Conservation (phyloP, 2,113 vertebrate genomes). For the Gobio gobio region DNA sequence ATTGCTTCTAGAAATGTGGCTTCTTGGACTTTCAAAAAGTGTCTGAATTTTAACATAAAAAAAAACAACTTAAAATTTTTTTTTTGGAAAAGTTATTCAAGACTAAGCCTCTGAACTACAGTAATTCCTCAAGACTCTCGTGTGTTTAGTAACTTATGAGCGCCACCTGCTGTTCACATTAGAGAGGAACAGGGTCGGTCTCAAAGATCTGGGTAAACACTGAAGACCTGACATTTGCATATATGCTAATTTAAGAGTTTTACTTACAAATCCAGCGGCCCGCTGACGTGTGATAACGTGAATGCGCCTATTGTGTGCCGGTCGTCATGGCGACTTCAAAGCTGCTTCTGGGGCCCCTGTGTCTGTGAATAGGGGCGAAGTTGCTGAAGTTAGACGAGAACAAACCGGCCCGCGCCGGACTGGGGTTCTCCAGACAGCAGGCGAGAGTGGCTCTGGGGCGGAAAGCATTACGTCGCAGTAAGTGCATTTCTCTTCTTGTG, state of each 20-base stretch:
- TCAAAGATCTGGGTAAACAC: background rate
- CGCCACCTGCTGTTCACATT: conserved; percentile 29
- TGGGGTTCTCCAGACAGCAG: background rate
- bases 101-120: too few species aligned
- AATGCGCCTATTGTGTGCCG: conserved; percentile 45
- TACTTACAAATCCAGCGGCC: background rate
- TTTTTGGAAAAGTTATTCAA: too few species aligned
- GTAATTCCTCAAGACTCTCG: too few species aligned
- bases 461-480: background rate
- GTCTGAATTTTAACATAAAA: background rate
- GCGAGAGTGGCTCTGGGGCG: background rate
- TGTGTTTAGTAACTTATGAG: background rate
- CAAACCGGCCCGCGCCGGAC: conserved; percentile 70
- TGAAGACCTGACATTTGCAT: background rate
- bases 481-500: background rate
- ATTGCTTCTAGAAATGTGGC: background rate
- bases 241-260: conserved; percentile 8
- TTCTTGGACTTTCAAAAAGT: background rate
- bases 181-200: background rate
- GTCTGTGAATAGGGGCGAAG: conserved; percentile 39
- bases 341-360: conserved; percentile 51
- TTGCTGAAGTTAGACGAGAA: conserved; percentile 54
- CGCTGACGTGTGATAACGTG: background rate
- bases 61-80: too few species aligned
- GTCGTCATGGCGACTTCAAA: conserved; percentile 67